Conservation (phyloP, 2,888 invertebrate species). For the Acronicta leporina region DNA sequence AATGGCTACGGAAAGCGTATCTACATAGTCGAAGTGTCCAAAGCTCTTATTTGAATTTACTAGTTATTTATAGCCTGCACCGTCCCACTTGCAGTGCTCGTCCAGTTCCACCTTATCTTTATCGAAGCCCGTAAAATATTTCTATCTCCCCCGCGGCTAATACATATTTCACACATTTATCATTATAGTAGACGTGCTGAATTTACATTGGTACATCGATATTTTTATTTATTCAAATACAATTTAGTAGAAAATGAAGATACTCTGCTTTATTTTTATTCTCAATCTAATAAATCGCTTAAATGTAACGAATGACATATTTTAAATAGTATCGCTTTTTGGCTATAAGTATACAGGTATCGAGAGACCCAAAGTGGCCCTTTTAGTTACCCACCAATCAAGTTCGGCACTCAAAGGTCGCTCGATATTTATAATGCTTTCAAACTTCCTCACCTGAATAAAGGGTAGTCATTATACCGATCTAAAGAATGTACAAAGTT, state of each 20-base stretch:
- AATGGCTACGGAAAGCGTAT: slow-evolving; percentile 1
- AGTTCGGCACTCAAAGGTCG: slow-evolving; percentile 26
- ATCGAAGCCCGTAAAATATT: slow-evolving; percentile 29
- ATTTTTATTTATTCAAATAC: background rate
- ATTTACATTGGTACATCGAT: background rate
- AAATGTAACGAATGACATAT: slow-evolving; percentile 7
- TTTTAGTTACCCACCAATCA: slow-evolving; percentile 26
- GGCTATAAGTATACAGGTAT: slow-evolving; percentile 9
- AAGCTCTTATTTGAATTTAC: slow-evolving; percentile 44
- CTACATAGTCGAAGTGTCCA: slow-evolving; percentile 11
- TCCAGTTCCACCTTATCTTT: slow-evolving; percentile 22
- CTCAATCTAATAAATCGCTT: background rate
- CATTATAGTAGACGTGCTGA: slow-evolving; percentile 8
- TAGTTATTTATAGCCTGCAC: slow-evolving; percentile 35
- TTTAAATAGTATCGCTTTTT: slow-evolving; percentile 18
- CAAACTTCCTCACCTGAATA: slow-evolving; percentile 31
- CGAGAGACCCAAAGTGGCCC: slow-evolving; percentile 13
- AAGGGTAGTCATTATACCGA: slow-evolving; percentile 27
- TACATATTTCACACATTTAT: slow-evolving; percentile 16
- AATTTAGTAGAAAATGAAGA: no score
- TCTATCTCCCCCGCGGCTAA: slow-evolving; percentile 12
- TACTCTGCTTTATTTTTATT: background rate
- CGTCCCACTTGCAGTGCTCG: slow-evolving; percentile 28
- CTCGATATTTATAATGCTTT: slow-evolving; percentile 36
- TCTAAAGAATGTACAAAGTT: slow-evolving; percentile 10